Percentiles rank a stretch among this genome's conserved stretches.
Conservation (phyloP, 2,797 vertebrate genomes). For the Nothura maculosa region DNA sequence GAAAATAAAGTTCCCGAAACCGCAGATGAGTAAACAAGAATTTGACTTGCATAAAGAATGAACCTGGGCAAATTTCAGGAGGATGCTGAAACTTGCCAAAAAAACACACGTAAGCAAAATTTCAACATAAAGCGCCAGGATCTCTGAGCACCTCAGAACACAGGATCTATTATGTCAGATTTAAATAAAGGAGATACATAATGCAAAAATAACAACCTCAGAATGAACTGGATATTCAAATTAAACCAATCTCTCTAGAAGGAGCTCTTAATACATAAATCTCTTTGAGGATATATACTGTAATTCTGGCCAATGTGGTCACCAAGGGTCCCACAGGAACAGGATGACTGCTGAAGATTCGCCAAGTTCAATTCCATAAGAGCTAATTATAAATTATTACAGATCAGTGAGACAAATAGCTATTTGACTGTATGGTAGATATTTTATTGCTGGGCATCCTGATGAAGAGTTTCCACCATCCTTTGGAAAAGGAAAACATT, state of each 20-base stretch:
- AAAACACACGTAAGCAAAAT: neutral
- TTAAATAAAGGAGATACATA: neutral
- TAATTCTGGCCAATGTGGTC: neutral
- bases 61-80: neutral
- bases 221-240: neutral
- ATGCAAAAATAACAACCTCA: neutral
- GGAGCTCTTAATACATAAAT: neutral
- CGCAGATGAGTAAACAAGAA: neutral
- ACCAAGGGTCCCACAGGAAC: neutral
- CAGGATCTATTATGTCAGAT: neutral
- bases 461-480: neutral
- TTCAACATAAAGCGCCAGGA: neutral
- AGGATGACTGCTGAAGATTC: neutral
- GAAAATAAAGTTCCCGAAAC: neutral
- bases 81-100: neutral
- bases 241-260: neutral
- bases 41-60: neutral
- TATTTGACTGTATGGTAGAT: neutral
- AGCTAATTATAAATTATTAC: neutral
- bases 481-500: neutral
- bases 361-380: rapidly evolving
- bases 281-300: neutral
- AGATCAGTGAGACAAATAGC: neutral
- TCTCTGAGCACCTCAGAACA: neutral
- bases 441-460: neutral